These are phyloP conservation scores for Dolichoris vasculosae DNA, from an alignment of 1,140 invertebrate genomes.

Conservation along the genomic window DNA sequence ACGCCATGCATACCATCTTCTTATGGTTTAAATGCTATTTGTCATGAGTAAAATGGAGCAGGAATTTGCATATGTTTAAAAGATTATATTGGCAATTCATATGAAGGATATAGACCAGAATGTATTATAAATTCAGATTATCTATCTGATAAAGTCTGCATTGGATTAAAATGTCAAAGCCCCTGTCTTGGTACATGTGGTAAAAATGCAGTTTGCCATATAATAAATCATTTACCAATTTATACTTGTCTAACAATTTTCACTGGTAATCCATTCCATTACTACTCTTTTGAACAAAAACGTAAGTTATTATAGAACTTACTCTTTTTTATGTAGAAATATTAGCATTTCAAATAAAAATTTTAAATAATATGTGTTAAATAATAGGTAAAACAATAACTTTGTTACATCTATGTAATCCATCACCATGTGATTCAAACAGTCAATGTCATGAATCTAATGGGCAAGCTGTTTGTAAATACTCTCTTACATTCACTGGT, in stretches of 20 bases:
- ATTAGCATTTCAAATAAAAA: not conserved
- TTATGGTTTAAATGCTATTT: conserved; percentile 85
- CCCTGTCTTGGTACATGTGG: conserved; percentile 87
- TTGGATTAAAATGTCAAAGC: conserved; percentile 80
- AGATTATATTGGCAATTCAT: conserved; percentile 79
- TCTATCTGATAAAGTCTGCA: conserved; percentile 76
- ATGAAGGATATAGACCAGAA: conserved; percentile 81
- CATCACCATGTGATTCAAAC: conserved; percentile 77
- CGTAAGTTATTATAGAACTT: conserved; percentile 13
- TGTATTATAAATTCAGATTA: conserved; percentile 82
- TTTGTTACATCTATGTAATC: conserved; percentile 71
- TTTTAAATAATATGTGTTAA: not conserved
- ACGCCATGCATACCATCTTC: conserved; percentile 84
- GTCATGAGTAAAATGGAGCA: conserved; percentile 76
- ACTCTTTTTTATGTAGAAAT: not conserved
- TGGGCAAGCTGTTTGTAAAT: conserved; percentile 83
- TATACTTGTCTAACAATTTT: conserved; percentile 81
- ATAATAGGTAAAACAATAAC: conserved; percentile 31
- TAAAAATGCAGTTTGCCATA: conserved; percentile 80
- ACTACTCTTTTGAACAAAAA: conserved; percentile 53
- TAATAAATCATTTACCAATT: conserved; percentile 83
- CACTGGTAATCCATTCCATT: conserved; percentile 81
- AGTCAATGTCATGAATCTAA: conserved; percentile 75
- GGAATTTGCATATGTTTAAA: conserved; percentile 78
- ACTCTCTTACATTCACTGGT: conserved; percentile 82